Conservation (phyloP, 2,113 vertebrate genomes). For the Syngnathus scovelli region DNA sequence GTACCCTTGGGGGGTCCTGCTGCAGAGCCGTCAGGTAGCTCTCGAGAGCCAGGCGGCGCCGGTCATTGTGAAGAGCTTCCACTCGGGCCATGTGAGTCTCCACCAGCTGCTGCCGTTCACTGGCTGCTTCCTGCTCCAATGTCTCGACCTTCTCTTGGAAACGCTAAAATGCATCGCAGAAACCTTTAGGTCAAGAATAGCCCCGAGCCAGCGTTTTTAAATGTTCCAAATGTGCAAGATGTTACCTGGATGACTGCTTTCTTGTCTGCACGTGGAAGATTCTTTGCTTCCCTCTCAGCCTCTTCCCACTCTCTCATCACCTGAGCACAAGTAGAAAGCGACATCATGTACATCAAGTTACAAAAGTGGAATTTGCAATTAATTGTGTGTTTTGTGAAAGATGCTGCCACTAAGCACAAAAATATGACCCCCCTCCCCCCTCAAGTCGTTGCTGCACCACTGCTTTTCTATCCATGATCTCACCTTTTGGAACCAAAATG, state of each 20-base stretch:
- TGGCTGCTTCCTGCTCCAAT: constrained; percentile 93
- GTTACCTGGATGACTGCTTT: constrained; percentile 96
- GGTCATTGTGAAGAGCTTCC: constrained; percentile 93
- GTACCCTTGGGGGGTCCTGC: constrained; percentile 73
- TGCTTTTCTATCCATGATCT: not conserved
- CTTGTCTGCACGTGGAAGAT: constrained; percentile 90
- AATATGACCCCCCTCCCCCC: not conserved
- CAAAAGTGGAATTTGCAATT: not conserved
- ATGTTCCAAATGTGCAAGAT: not conserved
- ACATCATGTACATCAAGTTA: not conserved
- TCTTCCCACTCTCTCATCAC: constrained; percentile 99
- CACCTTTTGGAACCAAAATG: not conserved
- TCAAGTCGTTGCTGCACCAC: not conserved
- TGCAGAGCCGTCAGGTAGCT: constrained; percentile 93
- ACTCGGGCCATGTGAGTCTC: constrained; percentile 98
- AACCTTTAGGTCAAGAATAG: not conserved
- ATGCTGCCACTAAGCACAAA: not conserved
- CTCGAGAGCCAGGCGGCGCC: constrained; percentile 89
- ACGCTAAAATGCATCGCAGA: constrained; percentile 67
- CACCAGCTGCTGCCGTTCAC: constrained; percentile 92
- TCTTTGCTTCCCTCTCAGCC: constrained; percentile 92
- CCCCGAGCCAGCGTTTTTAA: accelerated
- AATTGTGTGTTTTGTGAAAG: not conserved
- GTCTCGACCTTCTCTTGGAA: constrained; percentile 98
- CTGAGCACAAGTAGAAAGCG: constrained; percentile 54